These are phyloP conservation scores for Anomalospiza imberbis DNA, from an alignment of 2,797 vertebrate species.

Conservation along the genomic window DNA sequence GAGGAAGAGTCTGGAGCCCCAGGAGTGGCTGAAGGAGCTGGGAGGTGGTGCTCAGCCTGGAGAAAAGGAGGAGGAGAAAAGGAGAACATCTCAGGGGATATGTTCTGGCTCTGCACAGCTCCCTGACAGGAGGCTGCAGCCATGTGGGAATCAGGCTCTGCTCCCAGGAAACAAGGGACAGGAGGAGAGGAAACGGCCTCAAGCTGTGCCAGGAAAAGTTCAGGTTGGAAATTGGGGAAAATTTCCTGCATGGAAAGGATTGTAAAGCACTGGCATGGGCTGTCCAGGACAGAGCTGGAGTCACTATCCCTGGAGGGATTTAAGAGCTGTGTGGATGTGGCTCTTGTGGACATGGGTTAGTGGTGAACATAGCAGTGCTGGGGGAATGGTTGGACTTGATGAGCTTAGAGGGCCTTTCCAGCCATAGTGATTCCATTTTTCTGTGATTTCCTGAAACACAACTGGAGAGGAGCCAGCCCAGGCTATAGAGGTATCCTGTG, in stretches of 20 bases:
- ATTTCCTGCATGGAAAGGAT: neutral
- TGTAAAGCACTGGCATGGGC: neutral
- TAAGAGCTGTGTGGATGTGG: neutral
- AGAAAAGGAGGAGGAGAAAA: neutral
- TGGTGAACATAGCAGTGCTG: neutral
- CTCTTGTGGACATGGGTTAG: neutral
- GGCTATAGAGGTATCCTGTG: neutral
- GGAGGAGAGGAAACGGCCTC: fast-evolving
- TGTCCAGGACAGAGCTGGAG: neutral
- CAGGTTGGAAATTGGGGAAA: neutral
- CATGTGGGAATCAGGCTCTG: neutral
- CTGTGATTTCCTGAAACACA: neutral
- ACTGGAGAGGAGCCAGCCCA: neutral
- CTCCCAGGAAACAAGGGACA: neutral
- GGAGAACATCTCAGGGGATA: too few relatives aligned
- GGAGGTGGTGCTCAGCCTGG: neutral
- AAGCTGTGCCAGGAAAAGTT: neutral
- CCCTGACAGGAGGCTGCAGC: neutral
- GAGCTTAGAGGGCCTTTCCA: neutral
- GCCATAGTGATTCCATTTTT: neutral
- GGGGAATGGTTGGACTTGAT: neutral
- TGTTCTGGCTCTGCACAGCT: neutral
- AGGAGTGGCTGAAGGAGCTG: neutral
- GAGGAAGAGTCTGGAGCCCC: neutral
- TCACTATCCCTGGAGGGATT: neutral